Conservation (phyloP, 2,797 vertebrate genomes). For the Parauchenoglanis ngamensis region DNA sequence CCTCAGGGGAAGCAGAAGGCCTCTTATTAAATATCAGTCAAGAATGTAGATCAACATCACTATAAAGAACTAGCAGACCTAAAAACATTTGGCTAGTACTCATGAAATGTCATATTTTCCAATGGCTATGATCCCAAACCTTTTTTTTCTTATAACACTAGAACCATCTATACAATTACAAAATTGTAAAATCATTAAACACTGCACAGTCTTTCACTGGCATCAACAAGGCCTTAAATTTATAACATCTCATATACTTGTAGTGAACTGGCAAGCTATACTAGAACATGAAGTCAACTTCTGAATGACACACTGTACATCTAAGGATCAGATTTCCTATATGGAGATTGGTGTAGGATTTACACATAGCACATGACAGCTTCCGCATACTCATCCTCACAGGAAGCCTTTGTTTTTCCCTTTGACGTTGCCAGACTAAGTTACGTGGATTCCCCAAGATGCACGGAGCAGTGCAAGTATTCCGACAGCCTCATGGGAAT, state of each 20-base stretch:
- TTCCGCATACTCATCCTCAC: constrained; percentile 66
- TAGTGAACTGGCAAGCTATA: constrained; percentile 4
- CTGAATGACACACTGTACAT: constrained; percentile 24
- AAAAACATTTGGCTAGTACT: constrained; percentile 9
- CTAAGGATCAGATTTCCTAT: constrained; percentile 28
- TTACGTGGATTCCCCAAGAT: constrained; percentile 74
- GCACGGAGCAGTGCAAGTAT: constrained; percentile 70
- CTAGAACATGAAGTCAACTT: constrained; percentile 11
- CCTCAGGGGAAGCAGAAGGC: constrained; percentile 58
- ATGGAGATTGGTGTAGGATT: constrained; percentile 30
- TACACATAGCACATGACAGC: constrained; percentile 62
- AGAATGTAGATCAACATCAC: constrained; percentile 32
- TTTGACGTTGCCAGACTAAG: constrained; percentile 73
- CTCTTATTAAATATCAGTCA: constrained; percentile 44
- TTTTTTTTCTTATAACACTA: neutral
- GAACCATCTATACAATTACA: neutral
- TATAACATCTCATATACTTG: constrained; percentile 25
- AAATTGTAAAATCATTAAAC: constrained; percentile 1
- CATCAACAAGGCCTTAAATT: neutral
- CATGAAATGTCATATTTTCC: constrained; percentile 18
- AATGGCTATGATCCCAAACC: neutral
- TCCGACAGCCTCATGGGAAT: constrained; percentile 72
- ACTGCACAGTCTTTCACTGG: neutral
- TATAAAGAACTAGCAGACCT: neutral
- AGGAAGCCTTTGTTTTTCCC: constrained; percentile 71